Conservation (phyloP, 2,113 vertebrate species). For the Leiothrix lutea region DNA sequence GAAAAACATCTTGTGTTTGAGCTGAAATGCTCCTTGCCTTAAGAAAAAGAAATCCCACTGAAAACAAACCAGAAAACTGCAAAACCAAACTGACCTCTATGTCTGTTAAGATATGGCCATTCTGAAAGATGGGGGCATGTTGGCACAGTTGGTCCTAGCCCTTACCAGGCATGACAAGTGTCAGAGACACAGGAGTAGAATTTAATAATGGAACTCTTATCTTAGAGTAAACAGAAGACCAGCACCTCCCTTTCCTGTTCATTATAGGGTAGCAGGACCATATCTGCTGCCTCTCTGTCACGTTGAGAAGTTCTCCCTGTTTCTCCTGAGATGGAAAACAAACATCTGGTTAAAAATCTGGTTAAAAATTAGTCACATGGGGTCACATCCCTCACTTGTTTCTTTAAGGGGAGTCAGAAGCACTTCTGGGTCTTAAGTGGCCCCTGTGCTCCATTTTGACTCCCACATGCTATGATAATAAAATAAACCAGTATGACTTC, state of each 20-base stretch:
- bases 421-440: neutral
- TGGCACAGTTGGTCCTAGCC: neutral
- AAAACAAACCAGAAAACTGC: neutral
- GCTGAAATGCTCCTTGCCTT: neutral
- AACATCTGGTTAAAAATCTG: neutral
- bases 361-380: neutral
- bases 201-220: neutral
- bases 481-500: neutral
- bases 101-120: neutral
- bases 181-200: neutral
- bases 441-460: neutral
- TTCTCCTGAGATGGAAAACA: neutral
- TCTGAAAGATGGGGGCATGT: neutral
- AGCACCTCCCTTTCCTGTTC: neutral
- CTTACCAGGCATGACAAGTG: neutral
- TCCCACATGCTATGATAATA: neutral
- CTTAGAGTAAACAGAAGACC: neutral
- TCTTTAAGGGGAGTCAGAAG: neutral
- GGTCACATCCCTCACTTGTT: neutral
- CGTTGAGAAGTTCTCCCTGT: neutral
- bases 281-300: neutral
- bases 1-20: constrained; percentile 6
- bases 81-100: neutral
- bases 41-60: neutral
- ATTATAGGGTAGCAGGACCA: neutral